Conservation (phyloP, 2,797 vertebrate species). For the Poecilia gillii region DNA sequence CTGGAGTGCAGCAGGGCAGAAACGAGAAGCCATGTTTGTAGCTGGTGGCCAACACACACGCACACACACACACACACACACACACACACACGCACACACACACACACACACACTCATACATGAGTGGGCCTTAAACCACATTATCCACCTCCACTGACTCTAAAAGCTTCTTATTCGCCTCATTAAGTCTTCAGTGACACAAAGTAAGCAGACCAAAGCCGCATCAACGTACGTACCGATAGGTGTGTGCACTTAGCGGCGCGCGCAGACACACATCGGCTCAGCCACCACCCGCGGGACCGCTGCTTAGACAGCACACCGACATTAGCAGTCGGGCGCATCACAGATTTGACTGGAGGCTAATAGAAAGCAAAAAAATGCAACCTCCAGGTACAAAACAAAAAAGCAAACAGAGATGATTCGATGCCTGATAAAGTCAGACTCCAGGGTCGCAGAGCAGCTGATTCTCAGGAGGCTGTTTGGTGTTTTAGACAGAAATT, state of each 20-base stretch:
- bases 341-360: constrained; percentile 64
- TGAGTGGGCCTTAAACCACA: constrained; percentile 61
- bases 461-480: background rate
- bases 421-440: constrained; percentile 12
- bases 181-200: constrained; percentile 83
- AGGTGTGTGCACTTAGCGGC: constrained; percentile 28
- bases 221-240: constrained; percentile 34
- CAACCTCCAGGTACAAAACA: constrained; percentile 39
- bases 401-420: constrained; percentile 28
- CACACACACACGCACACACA: constrained; percentile 35
- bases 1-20: constrained; percentile 62
- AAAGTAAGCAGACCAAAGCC: constrained; percentile 73
- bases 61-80: constrained; percentile 29
- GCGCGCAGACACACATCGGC: constrained; percentile 33
- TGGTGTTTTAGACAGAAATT: background rate
- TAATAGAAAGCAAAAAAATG: constrained; percentile 44
- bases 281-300: constrained; percentile 50
- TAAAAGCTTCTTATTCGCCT: constrained; percentile 82
- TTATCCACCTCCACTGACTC: constrained; percentile 82
- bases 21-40: constrained; percentile 51
- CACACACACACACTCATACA: constrained; percentile 44
- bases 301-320: constrained; percentile 65
- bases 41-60: constrained; percentile 50
- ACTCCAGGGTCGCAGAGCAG: background rate
- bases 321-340: constrained; percentile 62